A percentile compares a stretch with the other conserved stretches of the same genome.
Conservation (phyloP, 2,797 vertebrate genomes). For the Coregonus ussuriensis region DNA sequence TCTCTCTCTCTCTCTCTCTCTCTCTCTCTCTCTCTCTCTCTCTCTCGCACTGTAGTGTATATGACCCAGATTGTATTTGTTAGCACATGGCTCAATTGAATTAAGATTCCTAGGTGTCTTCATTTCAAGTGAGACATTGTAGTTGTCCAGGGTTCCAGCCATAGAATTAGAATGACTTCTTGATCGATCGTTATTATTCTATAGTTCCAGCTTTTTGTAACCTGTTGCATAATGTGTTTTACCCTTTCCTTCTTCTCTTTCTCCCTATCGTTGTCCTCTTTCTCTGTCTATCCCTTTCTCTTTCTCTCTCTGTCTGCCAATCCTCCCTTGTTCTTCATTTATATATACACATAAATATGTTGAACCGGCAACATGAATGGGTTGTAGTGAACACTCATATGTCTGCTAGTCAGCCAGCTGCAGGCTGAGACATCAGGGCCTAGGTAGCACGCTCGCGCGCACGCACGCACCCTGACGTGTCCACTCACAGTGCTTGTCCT, state of each 20-base stretch:
- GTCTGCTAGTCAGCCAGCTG: constrained; percentile 69
- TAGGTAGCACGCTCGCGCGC: too few species aligned
- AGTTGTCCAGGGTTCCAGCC: constrained; percentile 23
- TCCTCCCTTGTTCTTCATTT: constrained; percentile 56
- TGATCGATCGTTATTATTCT: background rate
- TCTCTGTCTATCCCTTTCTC: background rate
- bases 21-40: constrained; percentile 16
- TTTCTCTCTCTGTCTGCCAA: constrained; percentile 42
- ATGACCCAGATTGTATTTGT: constrained; percentile 72
- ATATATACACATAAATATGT: constrained; percentile 89
- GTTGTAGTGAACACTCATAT: constrained; percentile 80
- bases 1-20: constrained; percentile 25
- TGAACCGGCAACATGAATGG: constrained; percentile 95
- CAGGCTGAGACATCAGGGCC: constrained; percentile 4
- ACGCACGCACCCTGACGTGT: constrained; percentile 82
- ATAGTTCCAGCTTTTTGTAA: constrained; percentile 36
- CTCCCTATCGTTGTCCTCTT: background rate
- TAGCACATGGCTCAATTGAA: constrained; percentile 73
- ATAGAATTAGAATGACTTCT: background rate
- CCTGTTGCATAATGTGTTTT: constrained; percentile 43
- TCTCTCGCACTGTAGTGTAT: constrained; percentile 68
- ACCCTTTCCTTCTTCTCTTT: background rate
- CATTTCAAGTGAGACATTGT: constrained; percentile 60
- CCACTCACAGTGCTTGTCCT: constrained; percentile 12
- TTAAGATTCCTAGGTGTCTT: constrained; percentile 70